These are phyloP conservation scores for Poliocrania exsul DNA, from an alignment of 2,797 vertebrate species.

Conservation along the genomic window DNA sequence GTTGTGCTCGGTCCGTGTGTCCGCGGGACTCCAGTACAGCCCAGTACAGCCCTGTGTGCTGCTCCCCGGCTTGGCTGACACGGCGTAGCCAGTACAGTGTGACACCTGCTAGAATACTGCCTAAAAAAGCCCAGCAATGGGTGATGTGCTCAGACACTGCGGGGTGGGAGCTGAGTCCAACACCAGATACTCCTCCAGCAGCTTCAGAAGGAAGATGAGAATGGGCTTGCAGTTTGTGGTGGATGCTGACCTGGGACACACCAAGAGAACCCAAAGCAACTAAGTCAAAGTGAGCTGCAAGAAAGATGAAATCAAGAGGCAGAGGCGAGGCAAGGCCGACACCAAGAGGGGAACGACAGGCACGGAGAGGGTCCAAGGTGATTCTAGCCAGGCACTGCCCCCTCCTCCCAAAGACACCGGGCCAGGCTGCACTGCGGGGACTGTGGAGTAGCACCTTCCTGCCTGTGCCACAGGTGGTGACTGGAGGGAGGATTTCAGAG, in stretches of 20 bases:
- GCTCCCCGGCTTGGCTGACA: not conserved
- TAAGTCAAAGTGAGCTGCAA: not conserved
- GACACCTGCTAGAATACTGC: not conserved
- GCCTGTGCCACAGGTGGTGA: fast-evolving
- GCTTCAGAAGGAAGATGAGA: not conserved
- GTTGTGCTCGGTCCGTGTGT: not conserved
- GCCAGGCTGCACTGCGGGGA: not conserved
- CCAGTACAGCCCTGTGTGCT: fast-evolving
- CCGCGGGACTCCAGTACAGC: fast-evolving
- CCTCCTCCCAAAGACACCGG: not conserved
- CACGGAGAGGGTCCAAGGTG: no score
- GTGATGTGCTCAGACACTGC: no score
- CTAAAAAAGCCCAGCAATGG: no score
- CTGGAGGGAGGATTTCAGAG: not conserved
- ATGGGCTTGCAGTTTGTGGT: fast-evolving
- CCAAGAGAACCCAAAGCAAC: not conserved
- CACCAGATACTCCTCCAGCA: fast-evolving
- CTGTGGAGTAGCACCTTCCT: fast-evolving
- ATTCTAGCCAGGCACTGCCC: not conserved
- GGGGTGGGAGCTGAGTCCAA: fast-evolving
- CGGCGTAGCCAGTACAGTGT: fast-evolving
- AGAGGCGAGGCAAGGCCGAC: not conserved
- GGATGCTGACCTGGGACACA: not conserved
- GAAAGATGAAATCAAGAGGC: not conserved
- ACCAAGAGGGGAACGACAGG: not conserved